Base-by-base conservation (phyloP, 2,888 invertebrate species). In the Unio pictorum region DNA sequence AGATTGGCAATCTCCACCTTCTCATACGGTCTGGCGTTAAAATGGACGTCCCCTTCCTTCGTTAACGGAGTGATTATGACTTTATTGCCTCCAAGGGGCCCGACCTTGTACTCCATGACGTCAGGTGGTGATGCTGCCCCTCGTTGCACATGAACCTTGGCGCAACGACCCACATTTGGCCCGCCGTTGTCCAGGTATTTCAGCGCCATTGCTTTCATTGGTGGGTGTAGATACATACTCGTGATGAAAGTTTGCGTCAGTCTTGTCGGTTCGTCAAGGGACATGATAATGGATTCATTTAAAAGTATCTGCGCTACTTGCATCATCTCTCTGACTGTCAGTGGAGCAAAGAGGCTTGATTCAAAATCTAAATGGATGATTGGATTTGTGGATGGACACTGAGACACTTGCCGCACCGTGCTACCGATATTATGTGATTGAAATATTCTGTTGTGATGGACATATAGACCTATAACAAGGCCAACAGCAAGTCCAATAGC, bases 61-160 rank as follows among this genome's bases (percentile, higher is more conserved):
- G 62, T n/a, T 5, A 73, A 62, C 23, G 68, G 59, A 55, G 65
- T 66, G 18, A 75, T 68, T 23, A 3, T 55, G 17, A 73, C 67
- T 7, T 65, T 61, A 20, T 66, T 63, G 26, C 65, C 68, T 54
- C 71, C 71, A 3, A 81, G 61, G 1, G 81, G 79, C 45, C 81
- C 81, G 8, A 81, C 72, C 59, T 73, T 73, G 61, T 79, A 81
- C 58, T 78, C 78, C 74, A 76, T 78, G 28, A 81, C 55, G 60
- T 78, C 75, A 23, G 76, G 73, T 4, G 66, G 58, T 15, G 55
- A 30, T 55, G 26, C 18, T 17, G 61, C 57, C 15, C 79, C 81
- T 11, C 79, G 66, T 18, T 70, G 59, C 1, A 81, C 74, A 55
- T 74, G 71, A 7, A 76, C 79, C 54, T 72, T 69, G n/a, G 81